phyloP scores from a whole-genome alignment of 2,113 vertebrate genomes.

The Dolichotis patagonum region DNA sequence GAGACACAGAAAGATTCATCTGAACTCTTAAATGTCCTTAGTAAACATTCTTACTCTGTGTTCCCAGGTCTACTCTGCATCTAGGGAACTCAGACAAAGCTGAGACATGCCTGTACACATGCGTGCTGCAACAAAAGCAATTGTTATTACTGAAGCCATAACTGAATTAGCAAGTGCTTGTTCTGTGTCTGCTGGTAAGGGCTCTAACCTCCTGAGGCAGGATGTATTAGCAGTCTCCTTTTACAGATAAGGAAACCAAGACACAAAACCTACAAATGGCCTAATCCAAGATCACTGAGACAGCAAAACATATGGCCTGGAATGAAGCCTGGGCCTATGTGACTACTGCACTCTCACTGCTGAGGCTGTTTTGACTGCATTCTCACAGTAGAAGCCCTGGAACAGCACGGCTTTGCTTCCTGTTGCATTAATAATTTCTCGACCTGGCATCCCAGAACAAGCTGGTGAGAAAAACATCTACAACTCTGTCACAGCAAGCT shows the following conservation, averaged over 20 bases:
- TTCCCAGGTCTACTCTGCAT: not conserved
- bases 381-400: not conserved
- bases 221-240: not conserved
- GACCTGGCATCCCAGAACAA: not conserved
- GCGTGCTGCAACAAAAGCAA: fast-evolving
- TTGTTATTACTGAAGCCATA: fast-evolving
- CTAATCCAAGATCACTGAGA: not conserved
- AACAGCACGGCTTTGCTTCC: not conserved
- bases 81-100: too few species aligned
- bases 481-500: not conserved
- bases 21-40: not conserved
- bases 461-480: not conserved
- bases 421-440: not conserved
- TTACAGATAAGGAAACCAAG: not conserved
- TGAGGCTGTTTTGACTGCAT: fast-evolving
- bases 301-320: fast-evolving
- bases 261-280: not conserved
- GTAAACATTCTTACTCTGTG: fast-evolving
- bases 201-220: not conserved
- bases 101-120: fast-evolving
- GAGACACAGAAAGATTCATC: not conserved
- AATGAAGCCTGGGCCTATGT: not conserved
- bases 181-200: too few species aligned
- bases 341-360: fast-evolving
- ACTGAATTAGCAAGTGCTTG: too few species aligned